Evolutionary conservation across 2,113 vertebrate genomes (phyloP).

Genomic region (Passerina amoena): DNA sequence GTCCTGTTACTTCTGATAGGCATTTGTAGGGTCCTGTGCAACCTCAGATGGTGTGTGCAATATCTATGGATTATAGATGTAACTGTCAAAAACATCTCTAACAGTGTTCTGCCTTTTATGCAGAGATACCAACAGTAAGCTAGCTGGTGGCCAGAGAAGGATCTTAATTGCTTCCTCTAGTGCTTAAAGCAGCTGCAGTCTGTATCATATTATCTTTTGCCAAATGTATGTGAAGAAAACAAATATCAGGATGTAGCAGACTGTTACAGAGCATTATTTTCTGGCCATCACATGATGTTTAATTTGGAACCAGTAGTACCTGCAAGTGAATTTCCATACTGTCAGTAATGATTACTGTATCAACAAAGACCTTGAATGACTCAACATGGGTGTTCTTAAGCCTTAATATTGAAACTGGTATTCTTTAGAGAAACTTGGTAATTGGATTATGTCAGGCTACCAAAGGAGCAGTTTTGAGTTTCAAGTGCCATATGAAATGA

Average conservation of each 20-base stretch:
- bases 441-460: neutral
- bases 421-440: neutral
- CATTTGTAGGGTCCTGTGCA: neutral
- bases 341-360: neutral
- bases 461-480: neutral
- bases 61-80: neutral
- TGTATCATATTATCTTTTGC: neutral
- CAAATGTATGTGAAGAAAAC: neutral
- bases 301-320: neutral
- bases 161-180: constrained; percentile 5
- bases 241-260: neutral
- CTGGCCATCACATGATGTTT: neutral
- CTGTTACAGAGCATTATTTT: neutral
- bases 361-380: neutral
- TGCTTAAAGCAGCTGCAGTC: neutral
- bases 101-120: neutral
- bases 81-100: neutral
- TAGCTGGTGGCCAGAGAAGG: neutral
- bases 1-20: neutral
- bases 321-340: neutral
- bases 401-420: neutral
- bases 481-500: neutral
- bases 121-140: neutral
- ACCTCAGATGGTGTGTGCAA: neutral
- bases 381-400: neutral